Conservation (phyloP, 1,140 invertebrate species). For the Pogonomyrmex barbatus region DNA sequence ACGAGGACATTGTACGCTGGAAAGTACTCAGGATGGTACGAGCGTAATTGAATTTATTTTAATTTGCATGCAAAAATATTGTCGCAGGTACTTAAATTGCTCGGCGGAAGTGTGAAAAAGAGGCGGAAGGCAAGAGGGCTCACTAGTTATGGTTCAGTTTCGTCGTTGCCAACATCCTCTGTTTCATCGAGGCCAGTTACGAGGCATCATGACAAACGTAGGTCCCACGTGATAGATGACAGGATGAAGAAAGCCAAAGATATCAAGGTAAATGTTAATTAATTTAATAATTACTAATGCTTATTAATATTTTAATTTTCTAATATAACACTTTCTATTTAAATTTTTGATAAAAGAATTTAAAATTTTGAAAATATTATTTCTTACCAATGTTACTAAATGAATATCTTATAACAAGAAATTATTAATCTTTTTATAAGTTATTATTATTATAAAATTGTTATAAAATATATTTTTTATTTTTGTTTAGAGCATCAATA, state of each 20-base stretch:
- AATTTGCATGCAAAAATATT: conserved; percentile 49
- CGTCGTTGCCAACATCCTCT: conserved; percentile 93
- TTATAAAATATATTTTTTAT: not conserved
- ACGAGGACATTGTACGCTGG: not conserved
- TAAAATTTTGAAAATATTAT: not conserved
- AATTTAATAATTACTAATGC: not conserved
- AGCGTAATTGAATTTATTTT: conserved; percentile 46
- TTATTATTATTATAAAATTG: not conserved
- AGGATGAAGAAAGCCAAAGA: conserved; percentile 92
- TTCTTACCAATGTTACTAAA: not conserved
- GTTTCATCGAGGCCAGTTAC: conserved; percentile 91
- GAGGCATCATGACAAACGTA: conserved; percentile 87
- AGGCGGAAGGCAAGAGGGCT: conserved; percentile 85
- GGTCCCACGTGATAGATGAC: conserved; percentile 86
- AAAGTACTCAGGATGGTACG: conserved; percentile 10
- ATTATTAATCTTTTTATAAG: not conserved
- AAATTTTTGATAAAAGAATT: not conserved
- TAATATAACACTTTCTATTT: not conserved
- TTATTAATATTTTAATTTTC: not conserved
- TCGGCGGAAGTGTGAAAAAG: conserved; percentile 90
- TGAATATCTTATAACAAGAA: not conserved
- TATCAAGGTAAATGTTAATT: conserved; percentile 87
- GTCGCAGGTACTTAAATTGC: conserved; percentile 91
- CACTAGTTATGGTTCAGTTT: conserved; percentile 91
- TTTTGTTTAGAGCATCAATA: conserved; percentile 91